Conservation (phyloP, 2,888 invertebrate species). For the Coecobrya sp. region DNA sequence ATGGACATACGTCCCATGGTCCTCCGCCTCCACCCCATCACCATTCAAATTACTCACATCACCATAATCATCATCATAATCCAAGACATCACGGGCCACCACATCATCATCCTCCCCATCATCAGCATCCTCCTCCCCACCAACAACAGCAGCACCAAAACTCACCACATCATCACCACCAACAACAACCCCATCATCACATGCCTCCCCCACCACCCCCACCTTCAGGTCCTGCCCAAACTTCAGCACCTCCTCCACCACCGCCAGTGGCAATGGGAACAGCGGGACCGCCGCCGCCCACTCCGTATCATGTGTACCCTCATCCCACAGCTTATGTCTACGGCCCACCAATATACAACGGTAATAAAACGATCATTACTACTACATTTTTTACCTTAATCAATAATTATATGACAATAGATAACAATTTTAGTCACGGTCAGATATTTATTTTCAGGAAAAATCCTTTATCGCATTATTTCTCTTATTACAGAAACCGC, state of each 20-base stretch:
- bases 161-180: constrained; percentile 41
- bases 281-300: constrained; percentile 65
- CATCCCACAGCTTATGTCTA: constrained; percentile 88
- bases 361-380: constrained; percentile 74
- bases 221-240: constrained; percentile 61
- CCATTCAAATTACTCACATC: constrained; percentile 72
- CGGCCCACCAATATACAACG: constrained; percentile 89
- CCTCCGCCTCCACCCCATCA: constrained; percentile 80
- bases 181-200: constrained; percentile 67
- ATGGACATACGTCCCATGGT: constrained; percentile 13
- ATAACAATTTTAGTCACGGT: not conserved
- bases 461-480: not conserved
- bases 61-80: constrained; percentile 72
- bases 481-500: not conserved
- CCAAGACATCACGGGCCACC: constrained; percentile 72
- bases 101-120: constrained; percentile 59
- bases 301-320: constrained; percentile 87
- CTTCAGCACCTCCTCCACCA: constrained; percentile 68
- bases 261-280: constrained; percentile 54
- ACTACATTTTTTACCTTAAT: not conserved
- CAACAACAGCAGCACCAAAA: constrained; percentile 60
- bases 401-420: not conserved
- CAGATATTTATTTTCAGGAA: not conserved
- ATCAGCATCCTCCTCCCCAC: constrained; percentile 46
- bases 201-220: constrained; percentile 53